Base-by-base conservation (phyloP, 2,888 invertebrate genomes). In the Chloroclysta siterata region DNA sequence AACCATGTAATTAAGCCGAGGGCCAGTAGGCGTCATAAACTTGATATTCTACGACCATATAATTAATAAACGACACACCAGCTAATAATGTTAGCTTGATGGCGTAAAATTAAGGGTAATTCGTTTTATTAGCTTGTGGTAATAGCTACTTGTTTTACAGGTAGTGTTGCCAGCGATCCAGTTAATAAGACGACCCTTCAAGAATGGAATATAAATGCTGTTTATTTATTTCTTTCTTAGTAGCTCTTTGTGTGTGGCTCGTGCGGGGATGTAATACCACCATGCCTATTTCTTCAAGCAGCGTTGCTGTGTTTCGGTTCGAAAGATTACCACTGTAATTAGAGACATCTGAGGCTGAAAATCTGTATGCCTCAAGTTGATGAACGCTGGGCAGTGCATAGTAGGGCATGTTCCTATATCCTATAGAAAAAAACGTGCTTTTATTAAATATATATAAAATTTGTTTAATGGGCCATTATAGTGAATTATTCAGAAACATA, bases 61-160 rank as follows among this genome's bases (percentile, higher is more conserved):
- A 72, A 68, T 72, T 76, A 75, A 76, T 75, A 71, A 68, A 69
- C 64, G 65, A 59, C 65, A 65, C 69, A 67, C 63, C 69, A 61
- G 61, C 71, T 70, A 73, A 69, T 68, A 63, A 59, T 63, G 41
- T 68, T 71, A 72, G 66, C 68, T 73, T 72, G 72, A 74, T 79
- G 72, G 75, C 79, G 74, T 78, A 78, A 81, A 85, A 86, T 86
- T 85, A 86, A 84, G 84, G 83, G 80, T 81, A 83, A 80, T 80
- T 71, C 72, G 68, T 80, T 84, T 85, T 85, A 86, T 81, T 77
- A 74, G 71, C 65, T 70, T 73, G 72, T 73, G 72, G 78, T 72
- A 69, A 72, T 71, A 71, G 75, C 73, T 79, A 75, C 79, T 80
- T 80, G 81, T 78, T 80, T 80, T 73, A 79, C 74, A 68, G 44